phyloP scores from a whole-genome alignment of 2,888 invertebrate species.

The Ceriagrion tenellum region DNA sequence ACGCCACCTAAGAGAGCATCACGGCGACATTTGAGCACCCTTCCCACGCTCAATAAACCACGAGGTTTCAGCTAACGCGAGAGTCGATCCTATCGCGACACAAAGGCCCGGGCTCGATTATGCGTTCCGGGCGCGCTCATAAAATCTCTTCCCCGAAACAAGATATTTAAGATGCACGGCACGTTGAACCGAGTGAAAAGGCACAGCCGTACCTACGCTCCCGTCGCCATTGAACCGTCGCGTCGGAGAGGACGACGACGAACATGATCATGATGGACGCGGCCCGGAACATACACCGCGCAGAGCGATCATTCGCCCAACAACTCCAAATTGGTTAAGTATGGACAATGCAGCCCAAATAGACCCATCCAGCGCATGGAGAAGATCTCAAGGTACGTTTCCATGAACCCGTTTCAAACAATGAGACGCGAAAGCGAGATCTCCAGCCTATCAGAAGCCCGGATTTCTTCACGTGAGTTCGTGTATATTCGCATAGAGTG shows the following conservation, averaged over 20 bases:
- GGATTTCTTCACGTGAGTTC: too few species aligned
- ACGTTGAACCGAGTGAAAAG: neutral
- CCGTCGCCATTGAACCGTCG: neutral
- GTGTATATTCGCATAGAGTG: too few species aligned
- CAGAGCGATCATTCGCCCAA: neutral
- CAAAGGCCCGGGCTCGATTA: neutral
- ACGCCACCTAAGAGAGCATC: neutral
- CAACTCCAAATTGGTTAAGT: too few species aligned
- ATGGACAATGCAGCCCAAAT: too few species aligned
- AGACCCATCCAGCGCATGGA: too few species aligned
- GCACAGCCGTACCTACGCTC: neutral
- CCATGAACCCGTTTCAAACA: too few species aligned
- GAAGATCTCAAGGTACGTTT: too few species aligned
- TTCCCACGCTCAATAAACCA: slow-evolving; percentile 22
- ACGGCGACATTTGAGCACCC: neutral
- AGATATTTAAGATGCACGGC: neutral
- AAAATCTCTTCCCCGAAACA: neutral
- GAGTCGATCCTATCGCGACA: neutral
- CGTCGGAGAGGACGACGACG: neutral
- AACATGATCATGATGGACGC: neutral
- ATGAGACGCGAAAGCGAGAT: too few species aligned
- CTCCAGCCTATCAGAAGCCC: too few species aligned
- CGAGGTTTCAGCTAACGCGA: neutral
- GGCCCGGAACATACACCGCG: neutral
- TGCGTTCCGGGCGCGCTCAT: neutral